Conservation (phyloP, 2,888 invertebrate species). For the Drosophila conformis region DNA sequence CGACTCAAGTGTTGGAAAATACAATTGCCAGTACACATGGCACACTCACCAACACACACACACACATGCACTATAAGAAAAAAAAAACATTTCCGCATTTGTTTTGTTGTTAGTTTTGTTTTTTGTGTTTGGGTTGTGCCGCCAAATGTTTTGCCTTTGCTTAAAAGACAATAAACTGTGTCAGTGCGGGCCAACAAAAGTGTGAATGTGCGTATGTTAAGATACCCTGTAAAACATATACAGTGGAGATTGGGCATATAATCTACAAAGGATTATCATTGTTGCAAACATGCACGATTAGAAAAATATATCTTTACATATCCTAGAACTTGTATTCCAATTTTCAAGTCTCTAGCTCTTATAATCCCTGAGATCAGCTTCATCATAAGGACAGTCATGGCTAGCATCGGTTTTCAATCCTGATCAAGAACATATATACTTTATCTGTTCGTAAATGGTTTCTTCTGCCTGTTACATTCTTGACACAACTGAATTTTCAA, state of each 20-base stretch:
- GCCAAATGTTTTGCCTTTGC: slow-evolving; percentile 64
- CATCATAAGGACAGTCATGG: no score
- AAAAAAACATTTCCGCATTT: slow-evolving; percentile 70
- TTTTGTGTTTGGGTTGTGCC: slow-evolving; percentile 58
- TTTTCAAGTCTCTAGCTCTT: no score
- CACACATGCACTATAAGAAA: slow-evolving; percentile 16
- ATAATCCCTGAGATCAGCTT: neutral
- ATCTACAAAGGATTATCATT: neutral
- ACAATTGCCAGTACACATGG: slow-evolving; percentile 66
- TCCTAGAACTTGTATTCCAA: neutral
- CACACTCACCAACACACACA: slow-evolving; percentile 8
- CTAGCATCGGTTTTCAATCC: neutral
- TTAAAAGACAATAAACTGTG: slow-evolving; percentile 75
- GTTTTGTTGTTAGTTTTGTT: slow-evolving; percentile 34
- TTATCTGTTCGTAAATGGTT: neutral
- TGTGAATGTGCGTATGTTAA: slow-evolving; percentile 19
- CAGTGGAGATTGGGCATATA: neutral
- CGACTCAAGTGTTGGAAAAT: slow-evolving; percentile 79
- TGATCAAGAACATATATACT: neutral
- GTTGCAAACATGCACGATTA: no score
- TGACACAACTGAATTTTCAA: neutral
- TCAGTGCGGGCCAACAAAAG: slow-evolving; percentile 49
- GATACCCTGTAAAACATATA: slow-evolving; percentile 30
- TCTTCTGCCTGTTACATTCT: neutral
- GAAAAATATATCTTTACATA: neutral